Base-by-base conservation (phyloP, 2,797 vertebrate species). In the Rhabdomys pumilio region DNA sequence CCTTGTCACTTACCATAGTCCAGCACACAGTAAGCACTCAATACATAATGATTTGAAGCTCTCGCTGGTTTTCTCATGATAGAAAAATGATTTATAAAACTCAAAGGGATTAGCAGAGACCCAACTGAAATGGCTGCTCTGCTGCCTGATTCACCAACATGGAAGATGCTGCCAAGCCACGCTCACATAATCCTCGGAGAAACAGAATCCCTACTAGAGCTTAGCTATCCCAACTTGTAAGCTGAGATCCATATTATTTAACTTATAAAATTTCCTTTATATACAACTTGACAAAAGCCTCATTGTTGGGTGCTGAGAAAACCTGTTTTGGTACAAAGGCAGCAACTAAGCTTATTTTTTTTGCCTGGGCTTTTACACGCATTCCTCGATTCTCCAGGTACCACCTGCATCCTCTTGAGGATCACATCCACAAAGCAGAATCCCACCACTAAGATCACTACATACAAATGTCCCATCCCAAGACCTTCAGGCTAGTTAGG, bases 391-490 rank as follows among this genome's bases (percentile, higher is more conserved):
- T 83, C 84, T 91, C 61, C 11, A 44, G 81, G 0, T 73, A 89
- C 26, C 4, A 12, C 89, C 82, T 80, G 73, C 47, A 50, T 72
- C 77, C 57, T 73, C n/a, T 59, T 38, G 82, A 63, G 12, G 59
- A 55, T 86, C 5, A 11, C n/a, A n/a, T 59, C 93, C 83, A 59
- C 81, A 81, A 87, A 69, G 24, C 22, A 95, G 44, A 6, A 81
- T 57, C 87, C 76, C 63, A 57, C 65, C 84, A 84, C 93, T 88
- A 95, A 91, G 88, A 59, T 38, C 91, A 80, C 65, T 79, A 90
- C 85, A 41, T 34, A 38, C n/a, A 72, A 76, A 84, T 55, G 3
- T 15, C 12, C 29, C 26, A 8, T 77, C 59, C 55, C 34, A 96
- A 81, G 72, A 88, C 10, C 65, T 76, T 63, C 41, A 53, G 41